phyloP scores from a whole-genome alignment of 1,140 invertebrate genomes.

The Drosophila azteca region DNA sequence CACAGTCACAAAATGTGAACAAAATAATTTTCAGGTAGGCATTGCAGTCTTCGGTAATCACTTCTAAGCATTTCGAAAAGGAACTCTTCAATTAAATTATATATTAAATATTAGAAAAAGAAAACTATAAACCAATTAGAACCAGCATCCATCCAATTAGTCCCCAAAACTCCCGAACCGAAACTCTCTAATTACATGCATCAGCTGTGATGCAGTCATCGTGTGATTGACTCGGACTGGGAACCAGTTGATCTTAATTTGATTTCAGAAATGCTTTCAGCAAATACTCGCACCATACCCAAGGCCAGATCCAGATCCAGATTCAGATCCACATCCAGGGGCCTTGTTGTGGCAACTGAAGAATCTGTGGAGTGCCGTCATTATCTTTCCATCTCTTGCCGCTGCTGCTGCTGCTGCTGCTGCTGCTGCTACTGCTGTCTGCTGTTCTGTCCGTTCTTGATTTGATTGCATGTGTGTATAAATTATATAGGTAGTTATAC shows the following conservation, averaged over 20 bases:
- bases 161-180: constrained; percentile 1
- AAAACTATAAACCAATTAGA: too few relatives aligned
- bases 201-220: constrained; percentile 7
- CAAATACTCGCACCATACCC: constrained; percentile 22
- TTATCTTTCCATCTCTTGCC: constrained; percentile 41
- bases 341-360: constrained; percentile 38
- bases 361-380: constrained; percentile 63
- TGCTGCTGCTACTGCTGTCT: too few relatives aligned
- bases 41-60: too few relatives aligned
- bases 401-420: constrained; percentile 17
- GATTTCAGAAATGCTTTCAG: constrained; percentile 46
- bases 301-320: constrained; percentile 29
- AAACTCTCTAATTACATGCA: constrained; percentile 10
- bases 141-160: too few relatives aligned
- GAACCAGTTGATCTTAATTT: constrained; percentile 40
- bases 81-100: too few relatives aligned
- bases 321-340: constrained; percentile 1
- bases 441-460: constrained; percentile 20
- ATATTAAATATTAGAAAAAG: too few relatives aligned
- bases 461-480: constrained; percentile 28
- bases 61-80: too few relatives aligned
- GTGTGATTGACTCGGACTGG: too few relatives aligned
- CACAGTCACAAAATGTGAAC: too few relatives aligned
- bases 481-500: too few relatives aligned
- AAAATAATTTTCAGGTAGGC: neutral